Conservation (phyloP, 2,888 invertebrate species). For the Ectemnius continuus region DNA sequence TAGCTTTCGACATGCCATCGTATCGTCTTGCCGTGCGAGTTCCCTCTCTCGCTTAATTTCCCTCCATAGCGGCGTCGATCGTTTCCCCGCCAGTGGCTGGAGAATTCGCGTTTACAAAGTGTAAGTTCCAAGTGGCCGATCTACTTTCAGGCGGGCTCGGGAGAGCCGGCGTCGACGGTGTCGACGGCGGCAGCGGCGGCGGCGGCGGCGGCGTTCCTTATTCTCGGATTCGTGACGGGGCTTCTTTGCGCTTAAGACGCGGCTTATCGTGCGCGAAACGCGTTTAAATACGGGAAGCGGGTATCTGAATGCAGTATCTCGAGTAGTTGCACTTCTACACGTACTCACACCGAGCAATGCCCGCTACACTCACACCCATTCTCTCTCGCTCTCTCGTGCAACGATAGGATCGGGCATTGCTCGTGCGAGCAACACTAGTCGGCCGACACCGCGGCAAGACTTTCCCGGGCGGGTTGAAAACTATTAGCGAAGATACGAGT, state of each 20-base stretch:
- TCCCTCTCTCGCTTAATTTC: slow-evolving; percentile 63
- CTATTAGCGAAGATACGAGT: slow-evolving; percentile 62
- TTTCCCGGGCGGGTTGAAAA: slow-evolving; percentile 59
- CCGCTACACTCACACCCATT: background rate
- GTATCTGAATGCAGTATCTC: slow-evolving; percentile 22
- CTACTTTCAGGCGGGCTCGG: background rate
- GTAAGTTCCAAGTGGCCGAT: slow-evolving; percentile 2
- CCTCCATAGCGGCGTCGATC: slow-evolving; percentile 27
- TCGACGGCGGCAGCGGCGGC: too few relatives aligned
- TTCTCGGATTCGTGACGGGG: slow-evolving; percentile 1
- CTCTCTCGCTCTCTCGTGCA: slow-evolving; percentile 20
- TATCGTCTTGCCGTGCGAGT: slow-evolving; percentile 61
- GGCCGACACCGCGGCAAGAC: slow-evolving; percentile 50
- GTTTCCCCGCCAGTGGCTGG: slow-evolving; percentile 1
- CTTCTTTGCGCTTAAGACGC: background rate
- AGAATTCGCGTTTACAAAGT: slow-evolving; percentile 2
- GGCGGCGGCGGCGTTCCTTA: background rate
- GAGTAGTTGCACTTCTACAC: slow-evolving; percentile 15
- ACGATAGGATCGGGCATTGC: slow-evolving; percentile 11
- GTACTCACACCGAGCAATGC: background rate
- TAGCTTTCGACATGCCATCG: slow-evolving; percentile 69
- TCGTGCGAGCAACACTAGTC: slow-evolving; percentile 39
- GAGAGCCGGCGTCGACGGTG: too few relatives aligned
- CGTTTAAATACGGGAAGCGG: slow-evolving; percentile 19
- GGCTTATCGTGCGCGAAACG: slow-evolving; percentile 14